Conservation (phyloP, 2,797 vertebrate genomes). For the Philypnodon macrostomus region DNA sequence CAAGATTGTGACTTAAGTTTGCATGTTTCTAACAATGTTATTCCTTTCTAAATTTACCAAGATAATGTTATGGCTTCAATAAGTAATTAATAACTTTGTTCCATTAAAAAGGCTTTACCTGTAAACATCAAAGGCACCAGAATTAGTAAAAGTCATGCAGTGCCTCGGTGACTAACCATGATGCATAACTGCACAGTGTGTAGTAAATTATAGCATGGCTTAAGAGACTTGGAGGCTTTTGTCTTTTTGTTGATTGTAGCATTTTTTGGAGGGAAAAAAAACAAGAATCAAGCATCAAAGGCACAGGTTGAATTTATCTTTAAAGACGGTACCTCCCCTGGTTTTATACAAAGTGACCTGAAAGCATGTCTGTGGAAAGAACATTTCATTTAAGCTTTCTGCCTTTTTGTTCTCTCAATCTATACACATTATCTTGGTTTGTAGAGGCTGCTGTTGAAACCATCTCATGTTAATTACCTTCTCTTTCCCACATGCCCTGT, state of each 20-base stretch:
- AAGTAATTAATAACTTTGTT: constrained; percentile 1
- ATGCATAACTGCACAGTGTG: constrained; percentile 41
- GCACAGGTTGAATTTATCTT: constrained; percentile 44
- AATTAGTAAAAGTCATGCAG: constrained; percentile 36
- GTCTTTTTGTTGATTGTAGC: constrained; percentile 48
- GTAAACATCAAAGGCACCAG: constrained; percentile 19
- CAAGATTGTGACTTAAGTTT: too few species aligned
- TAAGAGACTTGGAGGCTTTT: constrained; percentile 30
- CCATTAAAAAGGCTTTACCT: constrained; percentile 8
- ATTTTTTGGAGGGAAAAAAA: constrained; percentile 48
- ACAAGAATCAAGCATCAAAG: constrained; percentile 61
- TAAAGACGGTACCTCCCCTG: constrained; percentile 46
- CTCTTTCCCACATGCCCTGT: constrained; percentile 67
- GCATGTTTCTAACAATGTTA: too few species aligned
- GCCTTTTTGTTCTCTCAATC: constrained; percentile 61
- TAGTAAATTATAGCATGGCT: constrained; percentile 42
- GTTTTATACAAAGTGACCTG: constrained; percentile 23
- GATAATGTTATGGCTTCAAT: neutral
- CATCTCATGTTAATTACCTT: constrained; percentile 74
- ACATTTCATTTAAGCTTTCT: constrained; percentile 55
- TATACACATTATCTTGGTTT: constrained; percentile 50
- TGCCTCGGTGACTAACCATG: constrained; percentile 27
- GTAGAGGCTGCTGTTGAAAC: constrained; percentile 68
- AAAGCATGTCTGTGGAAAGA: constrained; percentile 42
- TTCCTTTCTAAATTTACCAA: constrained; percentile 2